Percentiles rank a stretch among this genome's conserved stretches.
Conservation (phyloP, 2,113 vertebrate genomes). For the Campylomormyrus tamandua region DNA sequence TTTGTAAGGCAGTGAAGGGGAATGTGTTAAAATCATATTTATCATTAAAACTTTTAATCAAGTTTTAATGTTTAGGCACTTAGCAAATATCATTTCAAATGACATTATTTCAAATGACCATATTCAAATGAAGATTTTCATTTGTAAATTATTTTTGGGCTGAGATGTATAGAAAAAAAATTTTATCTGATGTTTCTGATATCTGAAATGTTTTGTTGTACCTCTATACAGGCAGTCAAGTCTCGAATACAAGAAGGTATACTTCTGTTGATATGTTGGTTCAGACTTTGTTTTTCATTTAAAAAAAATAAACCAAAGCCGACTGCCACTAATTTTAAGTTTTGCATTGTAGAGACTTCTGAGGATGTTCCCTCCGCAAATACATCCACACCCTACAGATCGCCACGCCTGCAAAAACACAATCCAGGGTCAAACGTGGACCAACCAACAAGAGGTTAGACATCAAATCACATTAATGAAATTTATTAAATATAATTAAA, state of each 20-base stretch:
- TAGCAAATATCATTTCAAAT: background rate
- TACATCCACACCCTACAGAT: conserved; percentile 58
- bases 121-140: background rate
- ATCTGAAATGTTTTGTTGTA: background rate
- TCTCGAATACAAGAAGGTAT: conserved; percentile 58
- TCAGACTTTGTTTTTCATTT: background rate
- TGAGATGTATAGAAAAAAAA: background rate
- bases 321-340: background rate
- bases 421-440: conserved; percentile 47
- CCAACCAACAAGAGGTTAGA: conserved; percentile 62
- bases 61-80: background rate
- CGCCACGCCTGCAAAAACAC: conserved; percentile 50
- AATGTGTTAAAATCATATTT: background rate
- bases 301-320: conserved; percentile 23
- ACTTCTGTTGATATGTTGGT: background rate
- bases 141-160: background rate
- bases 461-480: background rate
- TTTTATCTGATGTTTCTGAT: background rate
- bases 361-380: conserved; percentile 60
- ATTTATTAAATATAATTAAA: background rate
- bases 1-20: background rate
- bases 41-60: background rate
- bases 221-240: conserved; percentile 62
- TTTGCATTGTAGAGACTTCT: conserved; percentile 52
- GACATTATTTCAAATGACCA: background rate